Conservation (phyloP, 2,888 invertebrate species). For the Perdita meconis region DNA sequence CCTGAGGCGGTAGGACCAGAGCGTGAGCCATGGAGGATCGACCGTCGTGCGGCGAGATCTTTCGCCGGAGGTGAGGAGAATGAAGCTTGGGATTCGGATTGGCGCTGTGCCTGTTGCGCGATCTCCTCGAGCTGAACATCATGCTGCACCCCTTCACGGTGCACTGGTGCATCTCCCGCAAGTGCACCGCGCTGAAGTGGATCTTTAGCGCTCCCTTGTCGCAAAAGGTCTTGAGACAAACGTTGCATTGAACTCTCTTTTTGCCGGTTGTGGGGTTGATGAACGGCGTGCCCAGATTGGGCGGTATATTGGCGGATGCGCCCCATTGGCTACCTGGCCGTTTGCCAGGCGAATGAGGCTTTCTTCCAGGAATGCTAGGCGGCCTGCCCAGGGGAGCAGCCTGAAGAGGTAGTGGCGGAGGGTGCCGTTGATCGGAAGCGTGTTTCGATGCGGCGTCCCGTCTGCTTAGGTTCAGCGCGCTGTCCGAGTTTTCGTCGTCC, state of each 20-base stretch:
- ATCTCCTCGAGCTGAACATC: conserved; percentile 99
- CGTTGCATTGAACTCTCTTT: conserved; percentile 98
- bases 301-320: conserved; percentile 90
- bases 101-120: conserved; percentile 97
- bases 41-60: conserved; percentile 97
- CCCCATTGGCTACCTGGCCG: conserved; percentile 87
- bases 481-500: conserved; percentile 87
- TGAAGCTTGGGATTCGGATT: conserved; percentile 99
- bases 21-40: conserved; percentile 95
- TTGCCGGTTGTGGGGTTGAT: conserved; percentile 97
- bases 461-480: conserved; percentile 88
- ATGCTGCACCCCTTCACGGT: conserved; percentile 99
- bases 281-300: conserved; percentile 94
- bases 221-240: conserved; percentile 99
- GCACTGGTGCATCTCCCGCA: conserved; percentile 99
- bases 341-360: conserved; percentile 91
- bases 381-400: conserved; percentile 84
- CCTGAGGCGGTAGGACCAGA: conserved; percentile 90
- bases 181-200: conserved; percentile 99
- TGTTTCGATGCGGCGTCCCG: conserved; percentile 80
- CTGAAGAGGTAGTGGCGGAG: conserved; percentile 72
- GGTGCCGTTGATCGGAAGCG: conserved; percentile 69
- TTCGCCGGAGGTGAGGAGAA: conserved; percentile 96
- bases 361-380: conserved; percentile 85
- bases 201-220: conserved; percentile 99